A percentile compares a stretch with the other conserved stretches of the same genome.
Conservation (phyloP, 1,140 invertebrate species). For the Cylas formicarius region DNA sequence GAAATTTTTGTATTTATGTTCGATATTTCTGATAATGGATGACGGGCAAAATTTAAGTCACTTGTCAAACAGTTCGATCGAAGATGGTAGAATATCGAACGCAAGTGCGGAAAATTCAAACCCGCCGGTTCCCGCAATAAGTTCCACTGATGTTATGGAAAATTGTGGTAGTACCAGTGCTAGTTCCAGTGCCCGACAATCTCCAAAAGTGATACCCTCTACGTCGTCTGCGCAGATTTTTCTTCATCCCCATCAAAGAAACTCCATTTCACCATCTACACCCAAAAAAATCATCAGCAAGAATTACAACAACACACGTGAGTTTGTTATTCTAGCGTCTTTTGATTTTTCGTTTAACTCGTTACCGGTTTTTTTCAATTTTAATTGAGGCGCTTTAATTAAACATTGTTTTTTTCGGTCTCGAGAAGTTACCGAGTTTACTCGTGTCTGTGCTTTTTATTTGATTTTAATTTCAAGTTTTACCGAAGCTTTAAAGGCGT, state of each 20-base stretch:
- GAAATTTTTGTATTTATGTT: slow-evolving; percentile 13
- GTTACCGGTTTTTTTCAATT: too few relatives aligned
- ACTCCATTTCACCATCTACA: slow-evolving; percentile 35
- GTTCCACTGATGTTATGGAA: slow-evolving; percentile 18
- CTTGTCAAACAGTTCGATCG: slow-evolving; percentile 14
- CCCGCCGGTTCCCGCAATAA: slow-evolving; percentile 11
- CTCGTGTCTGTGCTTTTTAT: too few relatives aligned
- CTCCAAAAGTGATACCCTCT: slow-evolving; percentile 34
- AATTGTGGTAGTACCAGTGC: slow-evolving; percentile 26
- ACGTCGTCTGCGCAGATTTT: slow-evolving; percentile 21
- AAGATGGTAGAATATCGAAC: slow-evolving; percentile 19
- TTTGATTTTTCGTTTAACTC: too few relatives aligned
- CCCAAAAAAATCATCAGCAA: slow-evolving; percentile 39
- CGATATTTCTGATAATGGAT: slow-evolving; percentile 6
- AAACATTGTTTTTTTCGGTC: too few relatives aligned
- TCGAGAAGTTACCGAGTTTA: too few relatives aligned
- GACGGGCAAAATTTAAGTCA: slow-evolving; percentile 12
- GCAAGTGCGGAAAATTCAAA: slow-evolving; percentile 16
- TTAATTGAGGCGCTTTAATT: too few relatives aligned
- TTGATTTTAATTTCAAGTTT: too few relatives aligned
- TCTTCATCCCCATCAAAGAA: slow-evolving; percentile 26
- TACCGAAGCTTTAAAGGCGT: too few relatives aligned
- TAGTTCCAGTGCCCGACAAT: slow-evolving; percentile 35
- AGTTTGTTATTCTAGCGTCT: too few relatives aligned
- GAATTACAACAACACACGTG: slow-evolving; percentile 40